Evolutionary conservation across 1,140 invertebrate genomes (phyloP).

Genomic region (Radopholus similis): DNA sequence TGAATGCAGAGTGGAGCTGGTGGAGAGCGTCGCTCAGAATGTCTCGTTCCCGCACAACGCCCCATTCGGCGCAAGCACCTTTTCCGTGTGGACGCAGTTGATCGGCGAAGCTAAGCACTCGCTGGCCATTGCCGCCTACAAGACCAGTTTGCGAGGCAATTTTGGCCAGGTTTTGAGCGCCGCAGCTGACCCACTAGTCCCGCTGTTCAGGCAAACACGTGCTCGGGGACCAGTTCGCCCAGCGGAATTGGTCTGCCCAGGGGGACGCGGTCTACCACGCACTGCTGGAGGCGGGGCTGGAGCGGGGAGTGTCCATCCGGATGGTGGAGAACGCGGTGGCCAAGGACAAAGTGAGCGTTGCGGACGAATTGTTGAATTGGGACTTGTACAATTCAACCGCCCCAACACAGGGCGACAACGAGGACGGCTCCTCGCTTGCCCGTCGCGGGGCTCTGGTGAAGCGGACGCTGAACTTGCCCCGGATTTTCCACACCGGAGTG

Average conservation of each 20-base stretch:
- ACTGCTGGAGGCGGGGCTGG: slow-evolving; percentile 33
- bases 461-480: slow-evolving; percentile 76
- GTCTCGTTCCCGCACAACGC: slow-evolving; percentile 32
- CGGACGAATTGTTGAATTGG: no score
- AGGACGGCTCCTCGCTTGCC: slow-evolving; percentile 45
- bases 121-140: slow-evolving; percentile 54
- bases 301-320: slow-evolving; percentile 39
- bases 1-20: slow-evolving; percentile 47
- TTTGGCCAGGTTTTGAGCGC: neutral
- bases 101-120: slow-evolving; percentile 43
- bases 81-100: slow-evolving; percentile 46
- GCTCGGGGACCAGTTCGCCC: slow-evolving; percentile 30
- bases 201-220: slow-evolving; percentile 51
- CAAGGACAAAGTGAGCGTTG: slow-evolving; percentile 47
- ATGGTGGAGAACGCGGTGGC: slow-evolving; percentile 58
- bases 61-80: slow-evolving; percentile 36
- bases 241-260: slow-evolving; percentile 35
- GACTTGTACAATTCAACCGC: neutral
- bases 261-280: slow-evolving; percentile 19
- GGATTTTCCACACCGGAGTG: slow-evolving; percentile 76
- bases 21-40: slow-evolving; percentile 56
- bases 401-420: slow-evolving; percentile 46
- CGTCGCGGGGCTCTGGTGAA: slow-evolving; percentile 67
- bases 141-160: slow-evolving; percentile 45
- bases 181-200: neutral